Evolutionary conservation across 2,888 invertebrate genomes (phyloP).

Genomic region (Meteorus colon): DNA sequence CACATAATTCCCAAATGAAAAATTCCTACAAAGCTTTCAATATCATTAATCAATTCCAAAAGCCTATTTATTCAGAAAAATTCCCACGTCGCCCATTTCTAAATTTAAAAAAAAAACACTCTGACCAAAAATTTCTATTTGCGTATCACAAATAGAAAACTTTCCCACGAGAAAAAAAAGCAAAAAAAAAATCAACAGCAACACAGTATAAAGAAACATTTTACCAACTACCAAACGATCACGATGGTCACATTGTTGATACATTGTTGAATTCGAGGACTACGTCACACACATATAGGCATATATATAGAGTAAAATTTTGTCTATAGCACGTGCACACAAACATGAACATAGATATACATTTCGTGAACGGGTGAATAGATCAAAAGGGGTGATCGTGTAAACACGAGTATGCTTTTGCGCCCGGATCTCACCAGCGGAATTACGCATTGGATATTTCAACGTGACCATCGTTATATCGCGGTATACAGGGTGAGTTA

Average conservation of each 20-base stretch:
- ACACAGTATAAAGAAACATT: too few relatives aligned
- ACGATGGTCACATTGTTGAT: neutral
- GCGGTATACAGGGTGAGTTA: constrained; percentile 26
- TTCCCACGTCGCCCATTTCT: too few relatives aligned
- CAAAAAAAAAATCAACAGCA: too few relatives aligned
- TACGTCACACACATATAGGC: neutral
- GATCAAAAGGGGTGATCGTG: constrained; percentile 14
- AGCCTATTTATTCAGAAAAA: too few relatives aligned
- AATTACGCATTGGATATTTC: constrained; percentile 52
- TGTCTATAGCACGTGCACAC: neutral
- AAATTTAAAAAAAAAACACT: too few relatives aligned
- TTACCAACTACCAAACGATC: neutral
- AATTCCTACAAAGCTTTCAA: too few relatives aligned
- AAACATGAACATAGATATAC: neutral
- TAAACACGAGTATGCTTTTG: constrained; percentile 36
- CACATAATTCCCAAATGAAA: too few relatives aligned
- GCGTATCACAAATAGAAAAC: too few relatives aligned
- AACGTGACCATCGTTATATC: constrained; percentile 43
- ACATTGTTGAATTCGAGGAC: neutral
- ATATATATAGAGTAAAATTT: too few relatives aligned
- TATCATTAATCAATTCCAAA: too few relatives aligned
- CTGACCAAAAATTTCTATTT: too few relatives aligned
- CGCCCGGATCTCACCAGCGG: constrained; percentile 34
- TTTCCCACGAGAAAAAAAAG: too few relatives aligned
- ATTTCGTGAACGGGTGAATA: neutral